These are phyloP conservation scores for Cyphomyrus plagiostoma DNA, from an alignment of 2,113 vertebrate genomes.

Conservation along the genomic window DNA sequence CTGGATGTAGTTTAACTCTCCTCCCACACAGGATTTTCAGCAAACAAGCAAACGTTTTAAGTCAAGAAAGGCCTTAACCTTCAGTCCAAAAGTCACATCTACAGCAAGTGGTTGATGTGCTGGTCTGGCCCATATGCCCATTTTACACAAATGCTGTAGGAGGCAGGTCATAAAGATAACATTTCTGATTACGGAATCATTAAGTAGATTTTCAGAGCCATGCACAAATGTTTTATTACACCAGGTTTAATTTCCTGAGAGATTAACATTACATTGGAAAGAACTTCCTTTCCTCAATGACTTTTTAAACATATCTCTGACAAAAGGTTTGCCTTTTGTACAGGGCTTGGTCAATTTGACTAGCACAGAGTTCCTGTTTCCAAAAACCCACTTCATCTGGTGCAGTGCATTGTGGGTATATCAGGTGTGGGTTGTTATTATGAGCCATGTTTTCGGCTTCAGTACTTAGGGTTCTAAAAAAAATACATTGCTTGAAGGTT, in stretches of 20 bases:
- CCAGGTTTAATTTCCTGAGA: neutral
- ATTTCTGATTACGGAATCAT: neutral
- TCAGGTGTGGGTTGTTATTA: neutral
- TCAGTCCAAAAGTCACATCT: neutral
- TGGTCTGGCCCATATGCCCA: neutral
- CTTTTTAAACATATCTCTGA: neutral
- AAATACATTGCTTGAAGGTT: neutral
- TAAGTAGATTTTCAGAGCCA: neutral
- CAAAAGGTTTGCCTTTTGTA: neutral
- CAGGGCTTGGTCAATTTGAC: neutral
- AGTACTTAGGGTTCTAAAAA: neutral
- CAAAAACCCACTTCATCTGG: neutral
- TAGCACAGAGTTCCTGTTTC: neutral
- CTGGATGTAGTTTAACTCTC: neutral
- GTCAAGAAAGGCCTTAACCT: neutral
- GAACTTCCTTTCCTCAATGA: neutral
- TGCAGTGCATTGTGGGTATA: neutral
- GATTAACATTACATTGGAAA: neutral
- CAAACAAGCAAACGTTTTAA: neutral
- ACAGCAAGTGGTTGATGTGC: neutral
- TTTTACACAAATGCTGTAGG: neutral
- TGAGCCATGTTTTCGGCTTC: neutral
- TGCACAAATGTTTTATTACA: neutral
- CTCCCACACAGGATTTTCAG: neutral
- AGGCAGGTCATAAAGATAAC: neutral